A percentile compares a stretch with the other conserved stretches of the same genome.
Evolutionary conservation across 2,888 invertebrate genomes (phyloP).

Genomic region (Mesorhabditis sp.): DNA sequence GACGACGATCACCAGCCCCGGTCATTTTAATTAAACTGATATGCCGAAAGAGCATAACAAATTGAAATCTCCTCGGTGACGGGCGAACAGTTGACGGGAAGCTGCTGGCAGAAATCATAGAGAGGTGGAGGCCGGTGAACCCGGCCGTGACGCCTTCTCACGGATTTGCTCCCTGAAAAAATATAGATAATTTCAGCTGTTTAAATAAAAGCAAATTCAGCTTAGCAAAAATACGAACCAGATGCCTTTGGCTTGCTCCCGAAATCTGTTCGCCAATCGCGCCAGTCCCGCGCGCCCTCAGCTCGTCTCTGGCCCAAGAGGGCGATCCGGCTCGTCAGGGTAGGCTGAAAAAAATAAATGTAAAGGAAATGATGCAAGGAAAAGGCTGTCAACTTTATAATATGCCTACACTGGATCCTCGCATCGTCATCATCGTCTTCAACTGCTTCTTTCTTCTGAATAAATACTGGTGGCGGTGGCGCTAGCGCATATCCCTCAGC

Average conservation of each 20-base stretch:
- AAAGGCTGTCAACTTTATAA: not conserved
- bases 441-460: constrained; percentile 8
- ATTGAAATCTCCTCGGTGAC: too few species aligned
- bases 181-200: too few species aligned
- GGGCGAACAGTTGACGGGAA: too few species aligned
- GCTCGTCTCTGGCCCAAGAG: constrained; percentile 32
- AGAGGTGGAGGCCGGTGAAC: not conserved
- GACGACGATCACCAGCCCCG: too few species aligned
- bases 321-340: constrained; percentile 37
- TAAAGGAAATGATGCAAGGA: not conserved
- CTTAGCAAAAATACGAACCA: not conserved
- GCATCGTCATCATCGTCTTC: constrained; percentile 20
- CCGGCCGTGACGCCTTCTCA: not conserved
- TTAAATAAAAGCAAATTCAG: not conserved
- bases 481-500: constrained; percentile 12
- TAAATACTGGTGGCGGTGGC: constrained; percentile 22
- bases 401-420: constrained; percentile 6
- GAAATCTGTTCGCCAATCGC: not conserved
- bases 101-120: not conserved
- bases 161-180: constrained; percentile 1
- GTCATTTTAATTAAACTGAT: too few species aligned
- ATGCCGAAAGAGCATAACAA: too few species aligned
- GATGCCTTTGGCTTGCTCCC: constrained; percentile 1
- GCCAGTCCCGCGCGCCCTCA: constrained; percentile 6
- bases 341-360: constrained; percentile 17